Evolutionary conservation across 2,888 invertebrate genomes (phyloP), one percentile per base, ranked within the genome.

Genomic region (Hirtodrosophila trivittata): DNA sequence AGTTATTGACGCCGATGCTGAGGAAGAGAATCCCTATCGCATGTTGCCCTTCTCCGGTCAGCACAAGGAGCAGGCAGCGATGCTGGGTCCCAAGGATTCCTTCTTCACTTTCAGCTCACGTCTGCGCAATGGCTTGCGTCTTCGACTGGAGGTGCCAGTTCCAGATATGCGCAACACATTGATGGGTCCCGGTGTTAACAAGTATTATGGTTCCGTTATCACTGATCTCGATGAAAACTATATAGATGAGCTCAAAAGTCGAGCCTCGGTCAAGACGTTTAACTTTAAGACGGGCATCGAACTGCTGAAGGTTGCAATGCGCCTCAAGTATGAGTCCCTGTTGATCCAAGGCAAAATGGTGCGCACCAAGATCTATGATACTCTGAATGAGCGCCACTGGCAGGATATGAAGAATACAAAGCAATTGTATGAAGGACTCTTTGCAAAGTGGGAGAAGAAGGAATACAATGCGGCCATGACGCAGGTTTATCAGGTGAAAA

Each of bases 161-260:
- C 67, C 74, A 3, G 75, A 88, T 58, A 82, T 86, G 0, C 69
- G 80, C 0, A 70, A 81, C 0, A 86, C 86, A 6, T 47, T 88
- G 0, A 54, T 91, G 5, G 90, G 90, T 0, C 68, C 68, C 1
- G 80, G 81, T 0, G 10, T 46, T 0, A 58, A 46, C 1, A 88
- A 89, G 49, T 83, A 82, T 30, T 66, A 60, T 1, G 83, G 87
- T 9, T 75, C 85, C 6, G 87, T 91, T 0, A 85, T 89, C 3
- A 89, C 89, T 0, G 91, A 91, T 37, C 87, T 90, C 26, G 90
- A 91, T 55, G 90, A 90, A 58, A 86, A 89, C 32, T 91, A 90
- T 28, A 86, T 89, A n/a, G 76, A 88, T n/a, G 90, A 89, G 49
- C 55, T 90, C 0, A 83, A 84, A 5, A 86, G 80, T 13, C 85